Percentiles rank a stretch among this genome's conserved stretches.
Conservation (phyloP, 2,888 invertebrate genomes). For the Chaetoderma sp. region DNA sequence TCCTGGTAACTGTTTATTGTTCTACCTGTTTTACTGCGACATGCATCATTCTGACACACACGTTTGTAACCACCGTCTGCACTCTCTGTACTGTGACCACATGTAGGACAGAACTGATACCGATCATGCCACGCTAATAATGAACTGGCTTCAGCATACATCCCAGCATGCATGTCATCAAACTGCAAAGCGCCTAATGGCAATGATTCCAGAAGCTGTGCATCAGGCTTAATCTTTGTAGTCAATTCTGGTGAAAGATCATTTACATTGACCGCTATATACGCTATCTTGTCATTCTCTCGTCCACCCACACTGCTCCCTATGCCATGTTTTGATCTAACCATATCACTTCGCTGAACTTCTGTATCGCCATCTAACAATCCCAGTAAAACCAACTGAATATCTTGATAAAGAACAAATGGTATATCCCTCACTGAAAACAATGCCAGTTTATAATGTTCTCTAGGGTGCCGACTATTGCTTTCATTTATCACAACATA, state of each 20-base stretch:
- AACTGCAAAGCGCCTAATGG: slow-evolving; percentile 54
- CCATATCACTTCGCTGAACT: slow-evolving; percentile 39
- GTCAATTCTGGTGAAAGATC: slow-evolving; percentile 35
- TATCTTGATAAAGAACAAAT: slow-evolving; percentile 40
- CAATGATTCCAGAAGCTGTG: no score
- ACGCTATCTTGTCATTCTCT: slow-evolving; percentile 38
- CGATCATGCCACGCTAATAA: slow-evolving; percentile 69
- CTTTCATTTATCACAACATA: slow-evolving; percentile 39
- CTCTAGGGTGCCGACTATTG: slow-evolving; percentile 21
- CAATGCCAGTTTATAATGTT: slow-evolving; percentile 39
- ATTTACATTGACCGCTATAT: slow-evolving; percentile 36
- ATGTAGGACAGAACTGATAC: slow-evolving; percentile 70
- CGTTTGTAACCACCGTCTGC: slow-evolving; percentile 66
- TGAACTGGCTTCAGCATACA: slow-evolving; percentile 67
- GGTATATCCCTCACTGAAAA: slow-evolving; percentile 47
- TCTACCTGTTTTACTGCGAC: slow-evolving; percentile 60
- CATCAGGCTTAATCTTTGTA: no score
- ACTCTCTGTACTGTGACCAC: slow-evolving; percentile 62
- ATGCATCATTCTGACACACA: slow-evolving; percentile 53
- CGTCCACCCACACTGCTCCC: slow-evolving; percentile 51
- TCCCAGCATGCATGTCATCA: slow-evolving; percentile 56
- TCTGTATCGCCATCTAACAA: no score
- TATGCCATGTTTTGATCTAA: slow-evolving; percentile 56
- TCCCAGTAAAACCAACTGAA: slow-evolving; percentile 58
- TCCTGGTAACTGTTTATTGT: neutral